Evolutionary conservation across 2,797 vertebrate genomes (phyloP).

Genomic region (Takifugu ocellatus): DNA sequence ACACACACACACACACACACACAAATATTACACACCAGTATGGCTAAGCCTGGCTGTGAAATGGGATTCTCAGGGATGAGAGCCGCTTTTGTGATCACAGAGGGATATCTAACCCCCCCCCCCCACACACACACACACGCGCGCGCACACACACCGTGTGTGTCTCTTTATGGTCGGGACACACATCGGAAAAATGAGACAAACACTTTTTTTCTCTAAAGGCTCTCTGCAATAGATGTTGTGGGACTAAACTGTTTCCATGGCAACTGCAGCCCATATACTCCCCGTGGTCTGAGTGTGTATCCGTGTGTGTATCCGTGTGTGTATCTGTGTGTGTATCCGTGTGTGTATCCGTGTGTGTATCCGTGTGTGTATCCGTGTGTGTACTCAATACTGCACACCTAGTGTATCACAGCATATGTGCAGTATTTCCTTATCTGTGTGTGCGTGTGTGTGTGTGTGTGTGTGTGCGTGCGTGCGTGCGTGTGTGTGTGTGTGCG

Average conservation of each 20-base stretch:
- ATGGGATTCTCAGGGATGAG: conserved; percentile 72
- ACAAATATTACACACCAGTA: conserved; percentile 28
- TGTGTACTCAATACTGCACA: no score
- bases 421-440: not conserved
- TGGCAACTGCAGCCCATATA: conserved; percentile 73
- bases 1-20: conserved; percentile 9
- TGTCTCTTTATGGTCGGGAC: conserved; percentile 33
- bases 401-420: not conserved
- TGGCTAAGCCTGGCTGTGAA: conserved; percentile 55
- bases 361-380: not conserved
- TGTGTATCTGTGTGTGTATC: not conserved
- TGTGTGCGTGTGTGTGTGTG: not conserved
- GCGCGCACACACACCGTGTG: not conserved
- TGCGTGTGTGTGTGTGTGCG: not conserved
- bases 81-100: conserved; percentile 69
- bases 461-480: not conserved
- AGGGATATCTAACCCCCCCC: conserved; percentile 54
- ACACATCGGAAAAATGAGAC: conserved; percentile 65
- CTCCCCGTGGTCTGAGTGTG: conserved; percentile 45
- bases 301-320: conserved; percentile 10
- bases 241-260: conserved; percentile 74
- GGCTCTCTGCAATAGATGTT: conserved; percentile 66
- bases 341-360: not conserved
- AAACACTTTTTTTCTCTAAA: conserved; percentile 70
- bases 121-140: conserved; percentile 1